phyloP scores from a whole-genome alignment of 2,113 vertebrate species.

The Zosterops japonicus region DNA sequence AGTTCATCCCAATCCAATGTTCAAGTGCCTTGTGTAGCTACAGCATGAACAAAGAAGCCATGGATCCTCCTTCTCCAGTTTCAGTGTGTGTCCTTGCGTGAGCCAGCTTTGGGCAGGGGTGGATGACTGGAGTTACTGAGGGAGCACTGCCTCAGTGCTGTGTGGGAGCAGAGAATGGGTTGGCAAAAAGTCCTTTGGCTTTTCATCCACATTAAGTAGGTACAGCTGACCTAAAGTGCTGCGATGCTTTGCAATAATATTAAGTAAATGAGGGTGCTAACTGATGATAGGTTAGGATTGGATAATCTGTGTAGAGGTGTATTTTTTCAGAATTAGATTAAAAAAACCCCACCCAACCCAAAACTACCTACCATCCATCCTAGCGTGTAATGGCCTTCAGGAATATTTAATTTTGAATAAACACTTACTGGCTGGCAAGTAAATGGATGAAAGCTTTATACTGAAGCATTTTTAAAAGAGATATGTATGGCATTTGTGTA shows the following conservation, averaged over 20 bases:
- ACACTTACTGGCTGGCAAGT: background rate
- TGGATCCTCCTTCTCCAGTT: background rate
- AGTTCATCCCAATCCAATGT: background rate
- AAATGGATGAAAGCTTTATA: background rate
- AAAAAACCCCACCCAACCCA: accelerated
- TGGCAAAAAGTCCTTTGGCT: background rate
- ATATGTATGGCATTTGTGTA: background rate
- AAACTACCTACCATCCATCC: background rate
- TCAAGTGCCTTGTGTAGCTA: background rate
- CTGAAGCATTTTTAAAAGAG: background rate
- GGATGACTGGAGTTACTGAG: accelerated
- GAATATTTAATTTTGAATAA: background rate
- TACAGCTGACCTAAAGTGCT: background rate
- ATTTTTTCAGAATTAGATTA: background rate
- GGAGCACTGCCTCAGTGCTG: background rate
- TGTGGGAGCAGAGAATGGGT: background rate
- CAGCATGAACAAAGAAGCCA: background rate
- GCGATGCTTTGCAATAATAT: background rate
- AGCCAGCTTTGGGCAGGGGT: background rate
- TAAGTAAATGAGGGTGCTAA: background rate
- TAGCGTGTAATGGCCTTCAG: background rate
- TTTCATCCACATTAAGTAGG: background rate
- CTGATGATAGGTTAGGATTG: background rate
- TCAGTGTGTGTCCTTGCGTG: background rate
- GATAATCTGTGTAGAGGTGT: background rate